phyloP scores from a whole-genome alignment of 2,888 invertebrate species.

The Microchrysa polita region DNA sequence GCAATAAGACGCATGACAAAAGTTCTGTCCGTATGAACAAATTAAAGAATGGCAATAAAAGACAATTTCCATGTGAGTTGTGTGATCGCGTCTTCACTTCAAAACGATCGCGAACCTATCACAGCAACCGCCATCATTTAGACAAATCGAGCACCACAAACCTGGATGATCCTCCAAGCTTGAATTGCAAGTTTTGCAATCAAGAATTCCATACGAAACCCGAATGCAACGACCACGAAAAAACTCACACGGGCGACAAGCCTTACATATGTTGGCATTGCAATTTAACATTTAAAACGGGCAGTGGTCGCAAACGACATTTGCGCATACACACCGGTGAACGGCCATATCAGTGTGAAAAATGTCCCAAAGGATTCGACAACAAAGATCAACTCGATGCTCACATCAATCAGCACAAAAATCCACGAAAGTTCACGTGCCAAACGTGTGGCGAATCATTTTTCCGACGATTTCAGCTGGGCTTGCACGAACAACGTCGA shows the following conservation, averaged over 20 bases:
- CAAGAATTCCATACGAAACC: background rate
- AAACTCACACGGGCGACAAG: constrained; percentile 44
- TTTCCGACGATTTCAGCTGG: constrained; percentile 22
- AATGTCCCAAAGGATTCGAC: constrained; percentile 47
- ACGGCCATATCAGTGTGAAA: constrained; percentile 50
- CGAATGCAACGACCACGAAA: constrained; percentile 18
- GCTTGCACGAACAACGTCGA: constrained; percentile 16
- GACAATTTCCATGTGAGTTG: constrained; percentile 13
- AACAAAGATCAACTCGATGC: constrained; percentile 49
- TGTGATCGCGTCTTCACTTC: constrained; percentile 17
- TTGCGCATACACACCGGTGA: constrained; percentile 51
- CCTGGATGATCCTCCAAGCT: constrained; percentile 20
- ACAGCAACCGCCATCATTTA: constrained; percentile 25
- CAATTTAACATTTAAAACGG: constrained; percentile 49
- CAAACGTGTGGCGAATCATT: constrained; percentile 48
- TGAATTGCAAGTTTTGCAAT: constrained; percentile 30
- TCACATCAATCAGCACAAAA: constrained; percentile 49
- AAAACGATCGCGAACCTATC: constrained; percentile 3
- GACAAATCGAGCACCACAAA: constrained; percentile 31
- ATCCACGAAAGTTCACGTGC: constrained; percentile 49
- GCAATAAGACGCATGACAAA: background rate
- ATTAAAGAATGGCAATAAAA: background rate
- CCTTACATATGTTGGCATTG: constrained; percentile 49
- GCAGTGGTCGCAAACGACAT: constrained; percentile 50
- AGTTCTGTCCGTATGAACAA: background rate